Percentiles rank a stretch among this genome's conserved stretches.
Conservation (phyloP, 2,797 vertebrate genomes). For the Crocidura indochinensis region DNA sequence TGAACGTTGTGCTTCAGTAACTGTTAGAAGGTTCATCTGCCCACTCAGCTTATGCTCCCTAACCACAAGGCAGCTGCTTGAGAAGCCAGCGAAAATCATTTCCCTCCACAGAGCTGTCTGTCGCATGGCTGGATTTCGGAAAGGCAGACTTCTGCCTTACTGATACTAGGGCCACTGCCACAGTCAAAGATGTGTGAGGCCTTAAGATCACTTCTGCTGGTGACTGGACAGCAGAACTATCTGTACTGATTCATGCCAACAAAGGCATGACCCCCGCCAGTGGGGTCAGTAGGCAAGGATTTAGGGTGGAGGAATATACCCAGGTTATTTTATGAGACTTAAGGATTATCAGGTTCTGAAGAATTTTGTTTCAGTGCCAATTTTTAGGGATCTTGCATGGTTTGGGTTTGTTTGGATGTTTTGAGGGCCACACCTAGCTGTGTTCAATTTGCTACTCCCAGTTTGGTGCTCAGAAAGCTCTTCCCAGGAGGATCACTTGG, state of each 20-base stretch:
- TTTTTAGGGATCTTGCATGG: not conserved
- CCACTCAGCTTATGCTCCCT: constrained; percentile 77
- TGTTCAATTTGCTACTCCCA: too few species aligned
- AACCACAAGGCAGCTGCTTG: constrained; percentile 69
- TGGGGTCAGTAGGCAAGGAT: not conserved
- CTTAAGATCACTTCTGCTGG: not conserved
- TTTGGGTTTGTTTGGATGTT: too few species aligned
- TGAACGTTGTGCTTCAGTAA: constrained; percentile 79
- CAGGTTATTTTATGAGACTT: not conserved
- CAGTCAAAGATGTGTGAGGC: not conserved
- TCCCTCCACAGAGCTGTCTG: constrained; percentile 35
- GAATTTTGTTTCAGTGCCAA: constrained; percentile 15
- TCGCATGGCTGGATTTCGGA: constrained; percentile 20
- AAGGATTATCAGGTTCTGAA: not conserved
- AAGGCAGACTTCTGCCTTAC: not conserved
- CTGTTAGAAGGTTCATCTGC: constrained; percentile 74
- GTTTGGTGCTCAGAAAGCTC: too few species aligned
- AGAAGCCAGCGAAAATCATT: constrained; percentile 45
- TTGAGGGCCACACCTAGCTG: too few species aligned
- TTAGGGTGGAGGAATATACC: not conserved
- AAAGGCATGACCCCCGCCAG: not conserved
- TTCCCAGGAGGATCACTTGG: too few species aligned
- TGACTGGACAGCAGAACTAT: not conserved
- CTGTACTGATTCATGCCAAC: not conserved
- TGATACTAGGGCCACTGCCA: not conserved